These are phyloP conservation scores for Anadara kagoshimensis DNA, from an alignment of 1,140 invertebrate genomes.

Conservation along the genomic window DNA sequence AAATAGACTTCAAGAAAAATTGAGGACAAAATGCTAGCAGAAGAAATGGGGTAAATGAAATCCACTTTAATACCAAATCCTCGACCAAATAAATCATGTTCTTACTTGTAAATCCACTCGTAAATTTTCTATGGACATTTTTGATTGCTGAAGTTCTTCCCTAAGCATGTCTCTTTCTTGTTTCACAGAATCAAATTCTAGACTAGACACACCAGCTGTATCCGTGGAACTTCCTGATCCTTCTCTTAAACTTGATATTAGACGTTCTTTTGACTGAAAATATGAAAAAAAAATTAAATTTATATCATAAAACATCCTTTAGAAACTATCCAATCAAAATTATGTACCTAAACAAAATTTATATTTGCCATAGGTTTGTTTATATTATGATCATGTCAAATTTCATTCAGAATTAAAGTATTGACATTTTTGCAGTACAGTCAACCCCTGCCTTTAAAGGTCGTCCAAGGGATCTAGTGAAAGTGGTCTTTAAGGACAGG, in stretches of 20 bases:
- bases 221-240: conserved; percentile 72
- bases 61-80: too few relatives aligned
- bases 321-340: neutral
- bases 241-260: conserved; percentile 81
- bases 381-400: neutral
- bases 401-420: too few relatives aligned
- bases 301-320: neutral
- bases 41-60: too few relatives aligned
- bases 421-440: too few relatives aligned
- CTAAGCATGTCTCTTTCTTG: conserved; percentile 80
- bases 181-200: conserved; percentile 75
- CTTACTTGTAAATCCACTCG: conserved; percentile 76
- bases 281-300: neutral
- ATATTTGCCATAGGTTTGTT: too few relatives aligned
- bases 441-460: too few relatives aligned
- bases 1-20: too few relatives aligned
- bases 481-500: too few relatives aligned
- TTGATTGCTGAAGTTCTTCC: conserved; percentile 78
- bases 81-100: too few relatives aligned
- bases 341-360: neutral
- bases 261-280: conserved; percentile 83
- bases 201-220: conserved; percentile 56
- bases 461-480: too few relatives aligned
- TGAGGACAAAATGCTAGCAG: too few relatives aligned
- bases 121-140: conserved; percentile 76